Evolutionary conservation across 2,797 vertebrate species (phyloP).

Genomic region (Eremophila alpestris): DNA sequence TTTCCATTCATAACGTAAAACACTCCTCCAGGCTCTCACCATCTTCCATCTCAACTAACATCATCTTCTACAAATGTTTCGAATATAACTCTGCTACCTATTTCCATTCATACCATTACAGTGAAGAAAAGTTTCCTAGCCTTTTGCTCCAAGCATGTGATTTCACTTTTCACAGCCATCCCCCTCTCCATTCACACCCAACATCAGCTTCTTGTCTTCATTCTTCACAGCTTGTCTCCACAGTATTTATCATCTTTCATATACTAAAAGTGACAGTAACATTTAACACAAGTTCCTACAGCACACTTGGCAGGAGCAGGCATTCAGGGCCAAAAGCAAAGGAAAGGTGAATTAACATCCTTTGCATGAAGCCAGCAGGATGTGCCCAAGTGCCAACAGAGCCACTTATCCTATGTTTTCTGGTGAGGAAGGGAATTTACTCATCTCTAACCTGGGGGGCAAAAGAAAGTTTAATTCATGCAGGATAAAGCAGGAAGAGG

Average conservation of each 20-base stretch:
- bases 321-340: conserved; percentile 26
- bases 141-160: conserved; percentile 51
- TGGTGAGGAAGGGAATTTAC: background rate
- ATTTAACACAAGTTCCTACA: conserved; percentile 41
- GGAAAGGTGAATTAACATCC: background rate
- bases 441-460: background rate
- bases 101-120: conserved; percentile 56
- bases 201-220: conserved; percentile 65
- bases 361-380: background rate
- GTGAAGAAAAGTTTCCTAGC: conserved; percentile 25
- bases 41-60: background rate
- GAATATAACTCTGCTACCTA: conserved; percentile 23
- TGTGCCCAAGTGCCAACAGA: background rate
- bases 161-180: conserved; percentile 54
- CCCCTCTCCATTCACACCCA: conserved; percentile 56
- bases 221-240: conserved; percentile 58
- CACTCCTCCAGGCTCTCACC: conserved; percentile 41
- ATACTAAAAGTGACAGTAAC: conserved; percentile 53
- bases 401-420: background rate
- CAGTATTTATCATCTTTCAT: conserved; percentile 55
- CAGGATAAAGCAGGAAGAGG: background rate
- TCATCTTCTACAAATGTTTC: background rate
- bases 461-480: background rate
- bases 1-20: conserved; percentile 12
- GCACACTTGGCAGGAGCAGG: conserved; percentile 33